These are phyloP conservation scores for Hylaeus volcanicus DNA, from an alignment of 1,140 invertebrate genomes.

Conservation along the genomic window DNA sequence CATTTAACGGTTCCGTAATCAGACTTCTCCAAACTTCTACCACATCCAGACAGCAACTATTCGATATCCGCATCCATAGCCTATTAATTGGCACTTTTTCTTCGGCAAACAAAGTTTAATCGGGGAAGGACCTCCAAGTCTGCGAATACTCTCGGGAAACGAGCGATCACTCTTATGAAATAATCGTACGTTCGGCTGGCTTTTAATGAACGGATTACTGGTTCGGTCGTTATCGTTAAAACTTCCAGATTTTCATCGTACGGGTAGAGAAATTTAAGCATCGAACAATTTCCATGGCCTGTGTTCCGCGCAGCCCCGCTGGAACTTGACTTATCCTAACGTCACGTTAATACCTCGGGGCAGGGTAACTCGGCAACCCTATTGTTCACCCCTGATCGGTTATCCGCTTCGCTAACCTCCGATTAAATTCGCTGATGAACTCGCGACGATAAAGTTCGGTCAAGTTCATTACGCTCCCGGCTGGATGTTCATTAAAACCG, in stretches of 20 bases:
- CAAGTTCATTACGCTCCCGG: slow-evolving; percentile 31
- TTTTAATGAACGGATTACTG: not conserved
- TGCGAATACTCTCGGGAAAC: not conserved
- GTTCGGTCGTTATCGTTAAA: not conserved
- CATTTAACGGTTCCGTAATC: no score
- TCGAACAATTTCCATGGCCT: not conserved
- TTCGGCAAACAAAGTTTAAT: not conserved
- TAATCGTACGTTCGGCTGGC: not conserved
- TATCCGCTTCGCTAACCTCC: slow-evolving; percentile 57
- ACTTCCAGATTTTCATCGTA: not conserved
- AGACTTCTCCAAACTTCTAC: no score
- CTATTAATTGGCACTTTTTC: not conserved
- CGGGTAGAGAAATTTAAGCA: not conserved
- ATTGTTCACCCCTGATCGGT: slow-evolving; percentile 64
- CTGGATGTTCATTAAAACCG: slow-evolving; percentile 29
- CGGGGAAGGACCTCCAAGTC: not conserved
- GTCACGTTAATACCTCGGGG: slow-evolving; percentile 47
- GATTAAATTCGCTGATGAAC: slow-evolving; percentile 54
- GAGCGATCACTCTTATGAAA: not conserved
- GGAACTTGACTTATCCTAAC: slow-evolving; percentile 23
- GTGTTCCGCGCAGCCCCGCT: not conserved
- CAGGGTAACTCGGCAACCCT: slow-evolving; percentile 27
- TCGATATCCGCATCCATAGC: no score
- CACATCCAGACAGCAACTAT: no score
- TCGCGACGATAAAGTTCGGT: slow-evolving; percentile 46